These are phyloP conservation scores for Pristionchus maxplancki DNA, from an alignment of 2,888 invertebrate genomes.

Conservation along the genomic window DNA sequence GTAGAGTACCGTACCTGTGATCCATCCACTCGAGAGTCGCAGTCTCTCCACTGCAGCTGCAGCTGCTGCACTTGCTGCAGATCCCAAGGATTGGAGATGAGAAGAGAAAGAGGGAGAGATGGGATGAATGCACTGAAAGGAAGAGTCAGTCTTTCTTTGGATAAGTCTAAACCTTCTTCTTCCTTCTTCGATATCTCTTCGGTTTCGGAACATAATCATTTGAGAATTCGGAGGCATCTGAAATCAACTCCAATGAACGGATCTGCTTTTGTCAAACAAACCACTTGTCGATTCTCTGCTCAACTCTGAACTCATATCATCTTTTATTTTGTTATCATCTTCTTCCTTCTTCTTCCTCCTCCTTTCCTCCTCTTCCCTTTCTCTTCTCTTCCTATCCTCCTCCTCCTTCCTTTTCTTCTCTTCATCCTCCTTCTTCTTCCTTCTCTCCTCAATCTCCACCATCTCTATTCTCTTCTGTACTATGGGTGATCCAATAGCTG, in stretches of 20 bases:
- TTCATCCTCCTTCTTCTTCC: not conserved
- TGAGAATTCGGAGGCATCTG: not conserved
- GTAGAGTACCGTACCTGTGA: slow-evolving; percentile 18
- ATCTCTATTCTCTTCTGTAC: slow-evolving; percentile 19
- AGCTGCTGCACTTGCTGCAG: not conserved
- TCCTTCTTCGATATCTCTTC: not conserved
- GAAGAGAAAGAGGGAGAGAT: not conserved
- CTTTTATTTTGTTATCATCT: not conserved
- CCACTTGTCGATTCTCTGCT: not conserved
- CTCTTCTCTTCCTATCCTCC: not conserved
- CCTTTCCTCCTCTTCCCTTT: not conserved
- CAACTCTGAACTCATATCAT: not conserved
- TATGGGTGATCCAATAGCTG: not conserved
- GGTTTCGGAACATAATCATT: not conserved
- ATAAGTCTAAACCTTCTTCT: not conserved
- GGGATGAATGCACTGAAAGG: not conserved
- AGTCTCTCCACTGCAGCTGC: not conserved
- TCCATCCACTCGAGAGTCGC: slow-evolving; percentile 34
- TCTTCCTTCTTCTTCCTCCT: not conserved
- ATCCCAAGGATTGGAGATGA: not conserved
- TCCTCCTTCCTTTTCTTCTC: not conserved
- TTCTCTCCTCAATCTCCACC: not conserved
- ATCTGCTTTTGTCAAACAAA: not conserved
- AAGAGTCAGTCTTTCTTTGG: not conserved
- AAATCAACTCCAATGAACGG: not conserved